Conservation (phyloP, 2,113 vertebrate species). For the Nanorana parkeri region DNA sequence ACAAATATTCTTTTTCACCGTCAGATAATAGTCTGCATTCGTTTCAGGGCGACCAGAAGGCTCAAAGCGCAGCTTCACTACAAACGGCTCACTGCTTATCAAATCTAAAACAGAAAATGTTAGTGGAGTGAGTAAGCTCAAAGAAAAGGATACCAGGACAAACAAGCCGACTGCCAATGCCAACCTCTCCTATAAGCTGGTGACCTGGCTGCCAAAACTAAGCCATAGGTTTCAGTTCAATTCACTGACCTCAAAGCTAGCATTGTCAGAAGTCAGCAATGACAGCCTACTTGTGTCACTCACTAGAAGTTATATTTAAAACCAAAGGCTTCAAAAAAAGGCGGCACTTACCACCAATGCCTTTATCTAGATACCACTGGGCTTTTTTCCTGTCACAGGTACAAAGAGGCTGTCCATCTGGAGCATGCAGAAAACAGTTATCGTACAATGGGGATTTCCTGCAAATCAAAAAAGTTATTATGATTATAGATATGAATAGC, state of each 20-base stretch:
- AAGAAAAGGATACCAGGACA: too few relatives aligned
- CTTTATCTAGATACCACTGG: conserved; percentile 97
- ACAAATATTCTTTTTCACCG: conserved; percentile 93
- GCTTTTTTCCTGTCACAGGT: conserved; percentile 98
- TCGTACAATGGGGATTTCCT: conserved; percentile 97
- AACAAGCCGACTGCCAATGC: too few relatives aligned
- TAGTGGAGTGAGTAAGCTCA: too few relatives aligned
- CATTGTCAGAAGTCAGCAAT: background rate
- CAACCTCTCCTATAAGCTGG: too few relatives aligned
- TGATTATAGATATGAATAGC: background rate
- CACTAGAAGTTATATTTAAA: too few relatives aligned
- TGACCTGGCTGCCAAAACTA: too few relatives aligned
- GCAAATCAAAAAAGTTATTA: background rate
- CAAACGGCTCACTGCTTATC: conserved; percentile 88
- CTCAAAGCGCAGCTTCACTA: conserved; percentile 92
- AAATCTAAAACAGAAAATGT: conserved; percentile 75
- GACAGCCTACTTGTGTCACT: background rate
- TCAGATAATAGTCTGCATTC: conserved; percentile 93
- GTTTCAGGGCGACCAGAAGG: conserved; percentile 95
- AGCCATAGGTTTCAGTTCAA: too few relatives aligned
- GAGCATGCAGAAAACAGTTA: conserved; percentile 96
- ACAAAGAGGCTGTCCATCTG: conserved; percentile 94
- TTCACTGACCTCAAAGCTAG: too few relatives aligned
- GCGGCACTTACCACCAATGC: conserved; percentile 87
- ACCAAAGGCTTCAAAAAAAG: background rate